A percentile compares a stretch with the other conserved stretches of the same genome.
These are phyloP conservation scores for Tenthredo mesomela DNA, from an alignment of 2,888 invertebrate species.

Conservation along the genomic window DNA sequence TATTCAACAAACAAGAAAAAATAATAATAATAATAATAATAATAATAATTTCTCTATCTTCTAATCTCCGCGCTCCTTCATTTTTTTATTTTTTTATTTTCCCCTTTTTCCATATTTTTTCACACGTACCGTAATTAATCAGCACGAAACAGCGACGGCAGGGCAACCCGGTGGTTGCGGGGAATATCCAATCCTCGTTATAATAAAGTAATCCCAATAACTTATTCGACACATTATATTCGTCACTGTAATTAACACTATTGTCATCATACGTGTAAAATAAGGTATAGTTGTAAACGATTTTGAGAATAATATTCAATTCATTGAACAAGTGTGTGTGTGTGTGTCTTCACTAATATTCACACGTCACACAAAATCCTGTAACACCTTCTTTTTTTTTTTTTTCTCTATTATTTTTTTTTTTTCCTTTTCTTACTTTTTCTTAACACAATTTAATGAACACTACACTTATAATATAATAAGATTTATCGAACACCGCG, in stretches of 20 bases:
- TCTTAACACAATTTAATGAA: background rate
- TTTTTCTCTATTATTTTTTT: background rate
- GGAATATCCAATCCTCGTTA: slow-evolving; percentile 56
- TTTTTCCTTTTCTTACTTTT: background rate
- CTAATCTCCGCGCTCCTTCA: background rate
- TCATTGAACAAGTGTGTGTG: background rate
- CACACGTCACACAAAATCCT: slow-evolving; percentile 20
- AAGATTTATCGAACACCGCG: background rate
- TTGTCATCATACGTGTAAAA: background rate
- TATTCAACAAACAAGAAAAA: background rate
- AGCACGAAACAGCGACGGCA: slow-evolving; percentile 52
- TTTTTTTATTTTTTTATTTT: no score
- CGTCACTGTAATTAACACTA: slow-evolving; percentile 27
- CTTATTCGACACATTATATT: slow-evolving; percentile 58
- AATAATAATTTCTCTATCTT: background rate
- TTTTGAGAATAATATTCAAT: background rate
- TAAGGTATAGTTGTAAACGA: background rate
- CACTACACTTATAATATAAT: slow-evolving; percentile 5
- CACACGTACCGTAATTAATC: slow-evolving; percentile 50
- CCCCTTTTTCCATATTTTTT: background rate
- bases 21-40: no score
- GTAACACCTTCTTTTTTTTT: background rate
- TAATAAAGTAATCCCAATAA: slow-evolving; percentile 57
- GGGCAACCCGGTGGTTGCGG: slow-evolving; percentile 56
- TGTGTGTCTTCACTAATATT: slow-evolving; percentile 1